Conservation (phyloP, 2,797 vertebrate genomes). For the Catharus ustulatus region DNA sequence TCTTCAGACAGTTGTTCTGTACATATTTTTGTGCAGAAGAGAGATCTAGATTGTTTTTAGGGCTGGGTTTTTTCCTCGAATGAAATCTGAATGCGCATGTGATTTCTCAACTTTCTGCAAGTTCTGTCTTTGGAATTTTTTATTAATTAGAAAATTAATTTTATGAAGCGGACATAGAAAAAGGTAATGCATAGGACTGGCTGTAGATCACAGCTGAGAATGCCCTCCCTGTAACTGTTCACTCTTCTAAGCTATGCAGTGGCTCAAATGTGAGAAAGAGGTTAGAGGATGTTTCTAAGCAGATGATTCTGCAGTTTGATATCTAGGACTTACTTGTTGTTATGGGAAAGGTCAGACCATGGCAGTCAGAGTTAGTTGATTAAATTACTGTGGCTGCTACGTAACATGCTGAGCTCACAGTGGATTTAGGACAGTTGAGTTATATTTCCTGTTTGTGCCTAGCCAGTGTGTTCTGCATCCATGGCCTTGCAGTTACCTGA, state of each 20-base stretch:
- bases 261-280: background rate
- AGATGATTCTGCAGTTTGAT: background rate
- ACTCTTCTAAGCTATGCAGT: background rate
- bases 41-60: background rate
- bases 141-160: background rate
- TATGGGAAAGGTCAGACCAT: conserved; percentile 1
- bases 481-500: background rate
- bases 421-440: background rate
- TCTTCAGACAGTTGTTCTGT: background rate
- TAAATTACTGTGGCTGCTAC: background rate
- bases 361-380: background rate
- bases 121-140: background rate
- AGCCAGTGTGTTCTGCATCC: background rate
- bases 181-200: background rate
- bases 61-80: background rate
- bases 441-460: background rate
- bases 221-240: background rate
- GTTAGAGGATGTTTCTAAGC: background rate
- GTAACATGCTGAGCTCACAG: background rate
- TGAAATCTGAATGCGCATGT: background rate
- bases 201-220: background rate
- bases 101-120: background rate
- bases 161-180: background rate
- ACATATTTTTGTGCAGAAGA: background rate
- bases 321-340: background rate